phyloP scores from a whole-genome alignment of 2,113 vertebrate species.

The Hymenochirus boettgeri region DNA sequence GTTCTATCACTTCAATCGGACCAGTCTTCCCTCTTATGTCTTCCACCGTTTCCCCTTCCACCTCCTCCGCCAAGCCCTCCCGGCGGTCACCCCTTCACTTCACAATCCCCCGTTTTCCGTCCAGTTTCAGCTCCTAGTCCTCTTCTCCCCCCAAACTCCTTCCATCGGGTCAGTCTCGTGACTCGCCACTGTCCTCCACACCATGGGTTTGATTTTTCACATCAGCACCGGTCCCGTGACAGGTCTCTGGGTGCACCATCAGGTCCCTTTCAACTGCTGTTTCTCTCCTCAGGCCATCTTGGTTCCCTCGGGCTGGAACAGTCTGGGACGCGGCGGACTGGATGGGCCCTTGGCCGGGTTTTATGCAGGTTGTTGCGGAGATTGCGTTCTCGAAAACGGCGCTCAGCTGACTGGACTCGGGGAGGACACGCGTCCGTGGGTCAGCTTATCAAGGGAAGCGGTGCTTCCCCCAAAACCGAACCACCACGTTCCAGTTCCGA shows the following conservation, averaged over 20 bases:
- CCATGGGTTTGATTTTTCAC: constrained; percentile 70
- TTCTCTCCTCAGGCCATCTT: constrained; percentile 23
- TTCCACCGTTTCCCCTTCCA: constrained; percentile 57
- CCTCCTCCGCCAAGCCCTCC: constrained; percentile 51
- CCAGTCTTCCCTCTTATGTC: constrained; percentile 77
- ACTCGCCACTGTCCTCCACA: constrained; percentile 65
- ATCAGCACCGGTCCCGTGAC: constrained; percentile 60
- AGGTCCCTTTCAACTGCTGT: constrained; percentile 29
- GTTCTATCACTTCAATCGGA: constrained; percentile 84
- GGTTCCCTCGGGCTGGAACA: constrained; percentile 52
- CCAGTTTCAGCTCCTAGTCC: not conserved
- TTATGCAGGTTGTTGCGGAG: constrained; percentile 89
- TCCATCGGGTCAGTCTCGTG: constrained; percentile 49
- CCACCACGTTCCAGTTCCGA: constrained; percentile 86
- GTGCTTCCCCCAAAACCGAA: constrained; percentile 94
- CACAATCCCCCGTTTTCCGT: constrained; percentile 25
- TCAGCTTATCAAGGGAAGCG: constrained; percentile 89
- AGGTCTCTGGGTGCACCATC: constrained; percentile 33
- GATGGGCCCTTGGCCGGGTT: constrained; percentile 65
- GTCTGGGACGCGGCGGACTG: constrained; percentile 68
- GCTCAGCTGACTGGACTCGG: constrained; percentile 90
- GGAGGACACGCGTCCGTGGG: constrained; percentile 88
- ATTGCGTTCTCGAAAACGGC: constrained; percentile 95
- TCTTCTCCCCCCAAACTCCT: constrained; percentile 42
- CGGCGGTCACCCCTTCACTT: constrained; percentile 31